Percentiles rank a stretch among this genome's conserved stretches.
phyloP scores from a whole-genome alignment of 2,113 vertebrate genomes.

The Callionymus lyra region DNA sequence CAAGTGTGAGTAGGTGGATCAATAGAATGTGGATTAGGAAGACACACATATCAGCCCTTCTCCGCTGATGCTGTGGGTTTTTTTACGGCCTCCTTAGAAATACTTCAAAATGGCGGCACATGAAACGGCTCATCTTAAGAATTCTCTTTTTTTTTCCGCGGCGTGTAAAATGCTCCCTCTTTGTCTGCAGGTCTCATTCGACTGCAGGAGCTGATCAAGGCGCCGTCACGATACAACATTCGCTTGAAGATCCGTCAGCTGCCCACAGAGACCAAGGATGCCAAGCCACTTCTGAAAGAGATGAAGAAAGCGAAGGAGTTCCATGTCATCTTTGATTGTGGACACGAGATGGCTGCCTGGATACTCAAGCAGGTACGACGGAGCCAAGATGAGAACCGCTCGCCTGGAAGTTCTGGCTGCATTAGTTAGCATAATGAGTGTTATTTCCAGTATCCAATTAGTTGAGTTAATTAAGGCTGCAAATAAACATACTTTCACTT shows the following conservation, averaged over 20 bases:
- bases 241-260: slow-evolving; percentile 96
- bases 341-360: slow-evolving; percentile 95
- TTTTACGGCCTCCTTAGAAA: slow-evolving; percentile 23
- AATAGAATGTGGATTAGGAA: slow-evolving; percentile 46
- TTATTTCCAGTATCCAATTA: no score
- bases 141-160: slow-evolving; percentile 23
- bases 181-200: slow-evolving; percentile 87
- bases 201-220: slow-evolving; percentile 97
- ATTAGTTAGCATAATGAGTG: no score
- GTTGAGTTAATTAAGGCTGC: no score
- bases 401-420: no score
- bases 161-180: slow-evolving; percentile 25
- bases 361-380: slow-evolving; percentile 87
- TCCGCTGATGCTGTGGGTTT: slow-evolving; percentile 26
- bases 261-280: slow-evolving; percentile 91
- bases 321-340: slow-evolving; percentile 95
- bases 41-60: slow-evolving; percentile 36
- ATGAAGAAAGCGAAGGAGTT: slow-evolving; percentile 98
- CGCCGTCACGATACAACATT: slow-evolving; percentile 92
- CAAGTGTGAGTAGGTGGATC: slow-evolving; percentile 49
- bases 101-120: slow-evolving; percentile 45
- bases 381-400: no score
- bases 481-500: no score
- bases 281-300: slow-evolving; percentile 94
- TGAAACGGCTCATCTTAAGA: slow-evolving; percentile 25